Percentiles rank a stretch among this genome's conserved stretches.
Conservation (phyloP, 2,113 vertebrate species). For the Sigmodon hispidus region DNA sequence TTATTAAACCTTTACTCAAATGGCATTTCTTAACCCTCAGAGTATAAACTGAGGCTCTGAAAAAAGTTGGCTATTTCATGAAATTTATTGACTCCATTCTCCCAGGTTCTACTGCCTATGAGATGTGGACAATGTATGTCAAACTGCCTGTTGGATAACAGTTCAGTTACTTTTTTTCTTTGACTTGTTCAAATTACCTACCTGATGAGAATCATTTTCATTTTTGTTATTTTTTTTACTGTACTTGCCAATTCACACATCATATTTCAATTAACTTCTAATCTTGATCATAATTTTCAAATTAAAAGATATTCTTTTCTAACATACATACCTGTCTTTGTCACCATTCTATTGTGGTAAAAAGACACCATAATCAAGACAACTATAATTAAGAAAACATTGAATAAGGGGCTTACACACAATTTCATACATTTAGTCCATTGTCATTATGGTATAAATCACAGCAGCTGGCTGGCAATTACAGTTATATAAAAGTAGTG, state of each 20-base stretch:
- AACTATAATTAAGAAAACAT: neutral
- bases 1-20: neutral
- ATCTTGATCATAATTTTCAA: neutral
- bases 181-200: neutral
- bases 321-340: neutral
- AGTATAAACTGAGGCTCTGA: neutral
- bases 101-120: neutral
- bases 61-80: neutral
- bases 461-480: too few species aligned
- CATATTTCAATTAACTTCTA: neutral
- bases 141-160: neutral
- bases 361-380: neutral
- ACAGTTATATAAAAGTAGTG: neutral
- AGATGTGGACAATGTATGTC: neutral
- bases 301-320: neutral
- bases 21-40: neutral
- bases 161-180: neutral
- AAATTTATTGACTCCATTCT: neutral
- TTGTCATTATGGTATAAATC: neutral
- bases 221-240: neutral
- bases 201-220: neutral
- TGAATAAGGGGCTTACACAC: neutral
- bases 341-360: neutral
- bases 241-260: neutral
- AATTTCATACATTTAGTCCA: neutral